These are phyloP conservation scores for Sebastiscus albofasciatus DNA, from an alignment of 2,797 vertebrate genomes.

Conservation along the genomic window DNA sequence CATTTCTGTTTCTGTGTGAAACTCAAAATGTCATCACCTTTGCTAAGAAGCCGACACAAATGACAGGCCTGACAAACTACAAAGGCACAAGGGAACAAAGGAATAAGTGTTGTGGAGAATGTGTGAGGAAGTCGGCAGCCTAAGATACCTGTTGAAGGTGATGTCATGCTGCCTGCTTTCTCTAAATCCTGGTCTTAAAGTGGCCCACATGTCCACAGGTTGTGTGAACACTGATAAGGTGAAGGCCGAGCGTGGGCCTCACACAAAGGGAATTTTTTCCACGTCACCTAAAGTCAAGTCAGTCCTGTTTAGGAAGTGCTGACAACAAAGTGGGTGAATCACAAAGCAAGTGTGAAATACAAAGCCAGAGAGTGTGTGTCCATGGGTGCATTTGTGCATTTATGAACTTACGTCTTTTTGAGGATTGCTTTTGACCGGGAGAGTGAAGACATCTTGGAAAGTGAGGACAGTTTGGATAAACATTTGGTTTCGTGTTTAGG, in stretches of 20 bases:
- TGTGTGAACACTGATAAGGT: not conserved
- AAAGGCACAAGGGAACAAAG: conserved; percentile 37
- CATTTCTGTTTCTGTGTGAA: not conserved
- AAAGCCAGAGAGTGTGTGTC: not conserved
- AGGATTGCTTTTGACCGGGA: not conserved
- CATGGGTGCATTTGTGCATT: not conserved
- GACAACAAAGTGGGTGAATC: not conserved
- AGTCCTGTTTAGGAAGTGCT: not conserved
- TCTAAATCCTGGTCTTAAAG: not conserved
- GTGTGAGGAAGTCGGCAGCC: not conserved
- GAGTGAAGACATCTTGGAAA: not conserved
- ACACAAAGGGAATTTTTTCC: not conserved
- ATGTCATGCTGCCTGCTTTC: conserved; percentile 20
- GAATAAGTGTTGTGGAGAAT: not conserved
- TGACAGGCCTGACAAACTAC: not conserved
- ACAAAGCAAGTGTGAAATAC: not conserved
- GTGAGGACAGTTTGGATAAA: not conserved
- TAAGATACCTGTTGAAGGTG: conserved; percentile 23
- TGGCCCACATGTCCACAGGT: not conserved
- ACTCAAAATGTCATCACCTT: not conserved
- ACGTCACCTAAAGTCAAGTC: not conserved
- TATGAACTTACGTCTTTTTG: not conserved
- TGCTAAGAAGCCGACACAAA: not conserved
- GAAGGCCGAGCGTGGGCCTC: not conserved
- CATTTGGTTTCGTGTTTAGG: not conserved